Conservation (phyloP, 2,113 vertebrate genomes). For the Cichladusa arquata region DNA sequence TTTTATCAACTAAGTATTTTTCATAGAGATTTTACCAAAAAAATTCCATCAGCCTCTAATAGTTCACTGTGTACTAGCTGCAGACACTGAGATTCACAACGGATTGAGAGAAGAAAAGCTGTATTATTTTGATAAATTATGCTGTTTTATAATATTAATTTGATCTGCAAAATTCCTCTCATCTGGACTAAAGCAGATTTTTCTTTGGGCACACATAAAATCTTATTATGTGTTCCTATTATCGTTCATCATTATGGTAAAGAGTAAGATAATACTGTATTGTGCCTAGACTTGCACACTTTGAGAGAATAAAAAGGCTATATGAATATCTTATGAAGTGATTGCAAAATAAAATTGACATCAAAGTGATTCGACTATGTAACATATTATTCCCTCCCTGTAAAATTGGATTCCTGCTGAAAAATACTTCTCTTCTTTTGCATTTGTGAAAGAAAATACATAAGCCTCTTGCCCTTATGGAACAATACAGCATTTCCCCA, state of each 20-base stretch:
- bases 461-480: background rate
- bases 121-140: slow-evolving; percentile 39
- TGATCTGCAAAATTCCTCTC: slow-evolving; percentile 25
- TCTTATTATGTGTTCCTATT: slow-evolving; percentile 46
- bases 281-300: slow-evolving; percentile 25
- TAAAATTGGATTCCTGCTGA: slow-evolving; percentile 21
- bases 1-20: background rate
- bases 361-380: slow-evolving; percentile 25
- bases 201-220: slow-evolving; percentile 44
- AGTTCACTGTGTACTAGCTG: background rate
- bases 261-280: slow-evolving; percentile 44
- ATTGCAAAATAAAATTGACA: slow-evolving; percentile 52
- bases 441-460: background rate
- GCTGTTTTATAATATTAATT: slow-evolving; percentile 39
- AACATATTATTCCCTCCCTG: background rate
- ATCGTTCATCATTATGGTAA: slow-evolving; percentile 48
- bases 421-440: background rate
- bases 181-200: slow-evolving; percentile 21
- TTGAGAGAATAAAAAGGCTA: slow-evolving; percentile 16
- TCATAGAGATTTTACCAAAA: background rate
- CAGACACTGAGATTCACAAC: background rate
- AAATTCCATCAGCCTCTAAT: background rate
- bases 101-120: background rate
- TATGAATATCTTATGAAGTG: slow-evolving; percentile 55
- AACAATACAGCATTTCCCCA: background rate